Base-by-base conservation (phyloP, 2,888 invertebrate species). In the Ophioninae sp. region DNA sequence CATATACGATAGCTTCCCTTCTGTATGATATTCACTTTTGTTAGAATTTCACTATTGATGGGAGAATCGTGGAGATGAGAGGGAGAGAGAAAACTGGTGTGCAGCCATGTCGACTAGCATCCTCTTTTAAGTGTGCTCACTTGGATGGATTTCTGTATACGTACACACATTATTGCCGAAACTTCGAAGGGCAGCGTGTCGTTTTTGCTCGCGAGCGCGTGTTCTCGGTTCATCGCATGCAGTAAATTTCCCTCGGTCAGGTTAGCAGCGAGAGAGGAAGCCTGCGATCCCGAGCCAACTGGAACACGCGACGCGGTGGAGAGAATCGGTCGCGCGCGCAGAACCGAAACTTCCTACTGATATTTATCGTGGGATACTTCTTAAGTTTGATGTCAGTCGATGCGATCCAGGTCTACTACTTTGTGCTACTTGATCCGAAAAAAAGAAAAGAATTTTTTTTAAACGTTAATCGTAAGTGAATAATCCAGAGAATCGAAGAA, bases 221-320 rank as follows among this genome's bases (percentile, higher is more conserved):
- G 85, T 85, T 86, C 85, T 85, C 85, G 88, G 87, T 88, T 88
- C 89, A 90, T 90, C 87, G 90, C 89, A 90, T 90, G 90, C 90
- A 89, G 91, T 89, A 91, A 91, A 91, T 90, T 91, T 90, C 89
- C 88, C 86, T 87, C 87, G 87, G 87, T 82, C 80, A 81, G 84
- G 85, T 79, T 88, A 88, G 86, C 88, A 82, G 87, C 86, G 86
- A 86, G 65, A 86, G 65, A 56, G 56, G 64, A 70, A 64, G 13
- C 70, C 30, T 30, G 84, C 83, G 77, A 69, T 79, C 85, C 86
- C 86, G 87, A 79, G 80, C 83, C 86, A 85, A 86, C 82, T 86
- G 85, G 81, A 90, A 89, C 90, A 91, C 90, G 90, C 89, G 88
- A 90, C 89, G 67, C 17, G 61, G 21, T 56, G 10, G 56, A 72